phyloP scores from a whole-genome alignment of 2,113 vertebrate species.

The Corvus hawaiiensis region DNA sequence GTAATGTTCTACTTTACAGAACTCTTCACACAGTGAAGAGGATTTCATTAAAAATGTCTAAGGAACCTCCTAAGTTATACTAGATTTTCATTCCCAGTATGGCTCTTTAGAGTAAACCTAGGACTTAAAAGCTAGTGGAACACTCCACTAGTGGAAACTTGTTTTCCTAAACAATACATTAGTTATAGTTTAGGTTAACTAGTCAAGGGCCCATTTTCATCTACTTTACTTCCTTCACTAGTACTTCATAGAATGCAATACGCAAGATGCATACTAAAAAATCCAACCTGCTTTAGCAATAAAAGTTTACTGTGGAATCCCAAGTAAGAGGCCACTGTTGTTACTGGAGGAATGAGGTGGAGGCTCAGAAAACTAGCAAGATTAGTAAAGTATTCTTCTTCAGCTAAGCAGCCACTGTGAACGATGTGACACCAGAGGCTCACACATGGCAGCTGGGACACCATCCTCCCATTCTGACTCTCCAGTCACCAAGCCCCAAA shows the following conservation, averaged over 20 bases:
- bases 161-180: neutral
- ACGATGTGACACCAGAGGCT: neutral
- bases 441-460: neutral
- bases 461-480: neutral
- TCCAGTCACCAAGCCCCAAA: neutral
- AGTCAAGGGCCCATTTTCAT: neutral
- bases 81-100: neutral
- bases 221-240: neutral
- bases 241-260: neutral
- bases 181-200: neutral
- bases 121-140: neutral
- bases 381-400: neutral
- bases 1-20: neutral
- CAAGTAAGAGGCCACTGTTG: neutral
- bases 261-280: neutral
- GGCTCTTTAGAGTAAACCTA: neutral
- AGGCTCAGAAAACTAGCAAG: neutral
- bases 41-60: neutral
- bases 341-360: neutral
- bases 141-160: neutral
- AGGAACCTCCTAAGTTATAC: neutral
- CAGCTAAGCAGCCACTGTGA: neutral
- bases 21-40: neutral
- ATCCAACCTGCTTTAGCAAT: neutral
- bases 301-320: fast-evolving